Percentiles rank a stretch among this genome's conserved stretches.
phyloP scores from a whole-genome alignment of 2,797 vertebrate species.

The Parauchenoglanis ngamensis region DNA sequence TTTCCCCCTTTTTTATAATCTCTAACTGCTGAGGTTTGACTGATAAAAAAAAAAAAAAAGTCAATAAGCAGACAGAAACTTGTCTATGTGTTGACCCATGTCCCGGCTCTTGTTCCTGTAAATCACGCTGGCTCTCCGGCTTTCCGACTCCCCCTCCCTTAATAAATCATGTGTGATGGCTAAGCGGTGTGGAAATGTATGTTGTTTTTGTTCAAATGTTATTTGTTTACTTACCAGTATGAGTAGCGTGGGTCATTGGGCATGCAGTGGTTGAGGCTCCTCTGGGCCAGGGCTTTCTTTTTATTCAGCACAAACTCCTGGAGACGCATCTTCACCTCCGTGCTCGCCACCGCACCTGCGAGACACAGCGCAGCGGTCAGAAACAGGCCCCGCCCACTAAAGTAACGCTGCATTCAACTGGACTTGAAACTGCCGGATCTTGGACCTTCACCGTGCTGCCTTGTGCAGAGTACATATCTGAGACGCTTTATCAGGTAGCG shows the following conservation, averaged over 20 bases:
- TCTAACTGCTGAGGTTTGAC: not conserved
- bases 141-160: not conserved
- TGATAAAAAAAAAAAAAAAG: constrained; percentile 11
- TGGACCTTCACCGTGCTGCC: not conserved
- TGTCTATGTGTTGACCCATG: constrained; percentile 8
- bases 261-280: constrained; percentile 94
- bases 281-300: constrained; percentile 94
- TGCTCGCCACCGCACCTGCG: constrained; percentile 94
- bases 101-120: constrained; percentile 31
- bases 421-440: not conserved
- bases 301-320: constrained; percentile 98
- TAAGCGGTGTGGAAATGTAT: not conserved
- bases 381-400: not conserved
- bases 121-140: constrained; percentile 14
- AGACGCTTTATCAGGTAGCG: not conserved
- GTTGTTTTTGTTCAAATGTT: constrained; percentile 15
- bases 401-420: not conserved
- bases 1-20: not conserved
- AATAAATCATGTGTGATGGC: not conserved
- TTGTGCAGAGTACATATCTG: not conserved
- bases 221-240: constrained; percentile 88
- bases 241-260: constrained; percentile 93
- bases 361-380: constrained; percentile 47
- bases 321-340: constrained; percentile 97
- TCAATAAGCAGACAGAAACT: constrained; percentile 32